A percentile compares a stretch with the other conserved stretches of the same genome.
phyloP scores from a whole-genome alignment of 2,888 invertebrate species.

The Rhyacophila evoluta region DNA sequence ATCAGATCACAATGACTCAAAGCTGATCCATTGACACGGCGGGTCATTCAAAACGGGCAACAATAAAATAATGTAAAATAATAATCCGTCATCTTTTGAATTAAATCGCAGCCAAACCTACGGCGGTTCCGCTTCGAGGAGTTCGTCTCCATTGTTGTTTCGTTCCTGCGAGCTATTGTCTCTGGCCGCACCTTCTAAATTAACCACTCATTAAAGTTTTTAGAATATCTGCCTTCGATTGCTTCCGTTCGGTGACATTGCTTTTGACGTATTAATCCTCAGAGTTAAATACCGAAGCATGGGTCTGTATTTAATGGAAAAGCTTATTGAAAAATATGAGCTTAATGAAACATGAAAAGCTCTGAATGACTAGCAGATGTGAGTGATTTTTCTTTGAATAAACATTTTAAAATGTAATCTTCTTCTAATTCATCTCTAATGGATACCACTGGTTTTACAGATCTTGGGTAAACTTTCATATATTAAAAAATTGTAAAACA shows the following conservation, averaged over 20 bases:
- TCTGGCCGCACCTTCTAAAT: not conserved
- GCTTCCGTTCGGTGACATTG: constrained; percentile 1
- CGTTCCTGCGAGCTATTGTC: not conserved
- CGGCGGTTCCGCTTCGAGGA: not conserved
- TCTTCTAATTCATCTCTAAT: too few species aligned
- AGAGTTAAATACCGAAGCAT: not conserved
- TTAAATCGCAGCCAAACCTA: constrained; percentile 7
- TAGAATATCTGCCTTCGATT: not conserved
- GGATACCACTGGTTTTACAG: too few species aligned
- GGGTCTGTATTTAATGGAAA: too few species aligned
- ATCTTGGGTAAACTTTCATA: too few species aligned
- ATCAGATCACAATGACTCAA: not conserved
- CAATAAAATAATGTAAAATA: constrained; percentile 10
- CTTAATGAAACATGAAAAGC: not conserved
- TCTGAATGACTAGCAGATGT: not conserved
- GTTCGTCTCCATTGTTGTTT: constrained; percentile 6
- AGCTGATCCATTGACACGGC: not conserved
- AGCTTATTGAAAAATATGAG: not conserved
- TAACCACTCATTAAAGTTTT: constrained; percentile 1
- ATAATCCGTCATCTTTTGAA: not conserved
- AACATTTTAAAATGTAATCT: too few species aligned
- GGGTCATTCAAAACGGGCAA: constrained; percentile 2
- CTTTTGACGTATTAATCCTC: constrained; percentile 1
- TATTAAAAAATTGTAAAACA: too few species aligned
- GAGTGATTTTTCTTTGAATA: too few species aligned